Base-by-base conservation (phyloP, 2,797 vertebrate genomes). In the Gephyroberyx darwinii region DNA sequence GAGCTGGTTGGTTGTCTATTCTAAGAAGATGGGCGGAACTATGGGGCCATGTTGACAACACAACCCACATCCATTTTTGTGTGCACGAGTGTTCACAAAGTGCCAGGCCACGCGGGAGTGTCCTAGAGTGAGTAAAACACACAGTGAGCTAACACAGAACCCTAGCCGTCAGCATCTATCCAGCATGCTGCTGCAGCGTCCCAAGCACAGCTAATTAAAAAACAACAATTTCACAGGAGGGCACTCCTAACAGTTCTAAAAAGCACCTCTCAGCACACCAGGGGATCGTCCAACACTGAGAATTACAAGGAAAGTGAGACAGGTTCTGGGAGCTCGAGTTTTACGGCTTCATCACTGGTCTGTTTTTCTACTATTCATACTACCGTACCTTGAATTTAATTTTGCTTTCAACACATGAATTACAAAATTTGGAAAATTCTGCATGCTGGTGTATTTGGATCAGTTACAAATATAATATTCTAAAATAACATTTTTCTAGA, bases 171-270 rank as follows among this genome's bases (percentile, higher is more conserved):
- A 95, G 94, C 93, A 91, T 92, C 89, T 92, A 87, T 84, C 78
- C 71, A 35, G 65, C 72, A 71, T 85, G 73, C 79, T 62, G 83
- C 83, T 72, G 88, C 85, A 78, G 82, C 83, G 88, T 89, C 85
- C 90, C 82, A 67, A 92, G 88, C 88, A 88, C 72, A 76, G 89
- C 92, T 94, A 95, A 95, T 95, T 95, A 95, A 95, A 94, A 94
- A 94, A 93, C 92, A 94, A 94, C 92, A 94, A 91, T 91, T 93
- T 91, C 90, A 92, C 90, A 91, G 90, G 90, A 92, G 91, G 91
- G 90, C 82, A 89, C 91, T 90, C 86, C 89, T 90, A 92, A 92
- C 90, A 67, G 84, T 82, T 88, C 74, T 89, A 87, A 93, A 93
- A 92, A 91, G 89, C 84, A 92, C 64, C 90, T 87, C 93, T 94